These are phyloP conservation scores for Delichon dasypus DNA, from an alignment of 2,797 vertebrate genomes.

Conservation along the genomic window DNA sequence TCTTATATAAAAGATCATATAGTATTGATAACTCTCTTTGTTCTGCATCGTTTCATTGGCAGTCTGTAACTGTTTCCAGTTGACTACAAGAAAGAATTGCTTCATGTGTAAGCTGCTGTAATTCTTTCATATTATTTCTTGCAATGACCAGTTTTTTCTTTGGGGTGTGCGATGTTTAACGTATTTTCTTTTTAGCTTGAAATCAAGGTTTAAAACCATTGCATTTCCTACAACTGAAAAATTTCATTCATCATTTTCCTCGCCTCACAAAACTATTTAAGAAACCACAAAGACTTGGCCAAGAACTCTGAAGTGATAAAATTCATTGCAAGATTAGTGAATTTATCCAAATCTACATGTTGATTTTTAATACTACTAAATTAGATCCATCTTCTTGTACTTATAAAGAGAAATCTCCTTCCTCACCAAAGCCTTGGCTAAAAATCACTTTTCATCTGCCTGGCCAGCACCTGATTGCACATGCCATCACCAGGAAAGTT, in stretches of 20 bases:
- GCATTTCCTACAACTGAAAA: neutral
- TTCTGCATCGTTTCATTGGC: neutral
- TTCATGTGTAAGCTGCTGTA: neutral
- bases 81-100: neutral
- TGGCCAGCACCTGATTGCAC: slow-evolving; percentile 6
- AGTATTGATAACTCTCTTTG: neutral
- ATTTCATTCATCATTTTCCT: neutral
- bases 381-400: slow-evolving; percentile 5
- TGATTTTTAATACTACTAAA: slow-evolving; percentile 26
- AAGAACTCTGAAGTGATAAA: neutral
- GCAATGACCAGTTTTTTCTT: neutral
- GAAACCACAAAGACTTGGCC: slow-evolving; percentile 17
- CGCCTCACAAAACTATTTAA: slow-evolving; percentile 3
- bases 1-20: neutral
- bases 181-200: slow-evolving; percentile 3
- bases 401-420: neutral
- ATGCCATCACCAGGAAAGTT: slow-evolving; percentile 6
- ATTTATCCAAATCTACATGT: slow-evolving; percentile 18
- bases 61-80: neutral
- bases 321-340: neutral
- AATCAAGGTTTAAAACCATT: neutral
- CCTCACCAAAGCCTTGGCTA: neutral
- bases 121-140: neutral
- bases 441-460: neutral
- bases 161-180: neutral